Percentiles rank a stretch among this genome's conserved stretches.
phyloP scores from a whole-genome alignment of 1,140 invertebrate genomes.

The Maconellicoccus hirsutus region DNA sequence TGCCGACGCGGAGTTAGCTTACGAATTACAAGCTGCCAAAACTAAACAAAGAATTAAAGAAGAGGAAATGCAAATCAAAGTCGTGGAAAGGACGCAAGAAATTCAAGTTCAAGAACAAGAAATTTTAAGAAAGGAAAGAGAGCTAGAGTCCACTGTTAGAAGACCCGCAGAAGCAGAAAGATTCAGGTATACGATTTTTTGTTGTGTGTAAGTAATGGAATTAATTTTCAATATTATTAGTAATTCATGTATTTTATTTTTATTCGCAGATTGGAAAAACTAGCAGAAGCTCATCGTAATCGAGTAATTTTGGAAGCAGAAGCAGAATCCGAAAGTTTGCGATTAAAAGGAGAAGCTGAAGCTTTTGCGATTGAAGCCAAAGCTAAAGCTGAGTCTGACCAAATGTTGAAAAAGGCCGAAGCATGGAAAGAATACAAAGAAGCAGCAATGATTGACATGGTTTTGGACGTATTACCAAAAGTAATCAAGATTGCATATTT shows the following conservation, averaged over 20 bases:
- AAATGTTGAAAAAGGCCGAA: conserved; percentile 92
- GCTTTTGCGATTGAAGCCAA: conserved; percentile 87
- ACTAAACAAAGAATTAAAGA: conserved; percentile 93
- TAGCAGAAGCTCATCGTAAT: conserved; percentile 81
- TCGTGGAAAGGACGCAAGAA: conserved; percentile 84
- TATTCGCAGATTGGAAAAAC: conserved; percentile 79
- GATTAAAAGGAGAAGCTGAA: conserved; percentile 74
- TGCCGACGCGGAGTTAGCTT: conserved; percentile 91
- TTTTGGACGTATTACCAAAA: conserved; percentile 89
- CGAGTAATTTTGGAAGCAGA: conserved; percentile 80
- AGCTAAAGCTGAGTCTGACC: conserved; percentile 88
- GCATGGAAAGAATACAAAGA: conserved; percentile 93
- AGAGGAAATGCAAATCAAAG: conserved; percentile 91
- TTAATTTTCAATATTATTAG: conserved; percentile 22
- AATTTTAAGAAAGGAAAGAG: conserved; percentile 68
- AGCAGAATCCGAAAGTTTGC: conserved; percentile 82
- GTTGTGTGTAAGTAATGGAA: no score
- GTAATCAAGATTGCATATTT: conserved; percentile 39
- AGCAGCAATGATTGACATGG: conserved; percentile 95
- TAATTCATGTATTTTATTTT: no score
- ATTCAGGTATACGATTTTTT: conserved; percentile 42
- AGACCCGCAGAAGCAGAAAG: conserved; percentile 91
- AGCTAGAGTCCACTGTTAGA: conserved; percentile 79
- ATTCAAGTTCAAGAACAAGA: conserved; percentile 85
- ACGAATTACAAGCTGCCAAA: conserved; percentile 86